phyloP scores from a whole-genome alignment of 2,113 vertebrate species.

The Cololabis saira region DNA sequence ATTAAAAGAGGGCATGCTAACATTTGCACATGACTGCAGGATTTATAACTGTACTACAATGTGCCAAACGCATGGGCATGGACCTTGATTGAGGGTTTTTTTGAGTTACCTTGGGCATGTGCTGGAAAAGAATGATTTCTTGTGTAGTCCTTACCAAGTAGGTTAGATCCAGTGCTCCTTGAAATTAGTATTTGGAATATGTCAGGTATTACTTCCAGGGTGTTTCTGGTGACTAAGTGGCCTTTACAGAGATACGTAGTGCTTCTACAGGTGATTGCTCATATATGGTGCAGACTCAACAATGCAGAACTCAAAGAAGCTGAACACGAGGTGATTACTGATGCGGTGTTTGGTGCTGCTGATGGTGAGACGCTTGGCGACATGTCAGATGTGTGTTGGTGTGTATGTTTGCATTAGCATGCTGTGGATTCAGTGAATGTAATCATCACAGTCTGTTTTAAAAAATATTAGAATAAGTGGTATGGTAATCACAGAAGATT shows the following conservation, averaged over 20 bases:
- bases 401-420: constrained; percentile 21
- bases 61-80: constrained; percentile 12
- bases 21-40: no score
- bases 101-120: constrained; percentile 12
- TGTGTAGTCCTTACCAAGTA: constrained; percentile 36
- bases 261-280: constrained; percentile 1
- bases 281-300: background rate
- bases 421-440: constrained; percentile 12
- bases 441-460: constrained; percentile 33
- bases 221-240: background rate
- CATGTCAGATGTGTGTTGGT: constrained; percentile 19
- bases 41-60: no score
- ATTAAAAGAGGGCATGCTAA: no score
- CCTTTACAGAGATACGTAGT: constrained; percentile 1
- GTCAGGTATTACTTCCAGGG: background rate
- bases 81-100: constrained; percentile 14
- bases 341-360: constrained; percentile 29
- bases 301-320: constrained; percentile 16
- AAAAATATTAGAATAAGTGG: constrained; percentile 35
- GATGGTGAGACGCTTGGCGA: background rate
- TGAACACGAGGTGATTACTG: background rate
- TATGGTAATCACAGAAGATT: constrained; percentile 47
- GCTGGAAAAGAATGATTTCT: constrained; percentile 3
- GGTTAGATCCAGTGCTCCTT: constrained; percentile 43
- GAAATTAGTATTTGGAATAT: constrained; percentile 9